phyloP scores from a whole-genome alignment of 2,888 invertebrate species.

The Apamea epomidion region DNA sequence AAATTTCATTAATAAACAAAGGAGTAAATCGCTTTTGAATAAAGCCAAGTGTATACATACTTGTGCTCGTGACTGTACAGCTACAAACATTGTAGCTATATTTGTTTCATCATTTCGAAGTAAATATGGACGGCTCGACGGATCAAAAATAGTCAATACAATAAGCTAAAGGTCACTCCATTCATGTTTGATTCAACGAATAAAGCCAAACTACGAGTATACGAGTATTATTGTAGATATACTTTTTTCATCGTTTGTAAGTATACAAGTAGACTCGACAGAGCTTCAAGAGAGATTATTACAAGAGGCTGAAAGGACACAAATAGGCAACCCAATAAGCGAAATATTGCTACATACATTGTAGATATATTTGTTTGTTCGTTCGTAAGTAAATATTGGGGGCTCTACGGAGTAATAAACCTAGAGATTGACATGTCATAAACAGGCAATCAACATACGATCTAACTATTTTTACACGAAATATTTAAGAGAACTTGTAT shows the following conservation, averaged over 20 bases:
- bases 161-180: not conserved
- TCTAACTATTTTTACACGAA: too few species aligned
- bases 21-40: too few species aligned
- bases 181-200: not conserved
- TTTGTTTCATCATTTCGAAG: not conserved
- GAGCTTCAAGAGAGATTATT: not conserved
- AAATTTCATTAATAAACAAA: too few species aligned
- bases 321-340: not conserved
- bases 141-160: conserved; percentile 53
- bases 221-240: not conserved
- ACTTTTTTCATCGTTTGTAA: not conserved
- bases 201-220: not conserved
- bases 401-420: conserved; percentile 75
- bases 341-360: not conserved
- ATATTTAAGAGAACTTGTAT: too few species aligned
- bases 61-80: too few species aligned
- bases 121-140: not conserved
- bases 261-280: not conserved
- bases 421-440: not conserved
- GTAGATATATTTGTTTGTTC: not conserved
- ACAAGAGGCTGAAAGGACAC: not conserved
- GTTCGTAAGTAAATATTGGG: conserved; percentile 20
- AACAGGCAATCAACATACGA: not conserved
- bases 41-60: too few species aligned
- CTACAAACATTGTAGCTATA: not conserved